These are phyloP conservation scores for Palythoa caribaeorum DNA, from an alignment of 92 coral and sea anemone genomes.

Conservation along the genomic window DNA sequence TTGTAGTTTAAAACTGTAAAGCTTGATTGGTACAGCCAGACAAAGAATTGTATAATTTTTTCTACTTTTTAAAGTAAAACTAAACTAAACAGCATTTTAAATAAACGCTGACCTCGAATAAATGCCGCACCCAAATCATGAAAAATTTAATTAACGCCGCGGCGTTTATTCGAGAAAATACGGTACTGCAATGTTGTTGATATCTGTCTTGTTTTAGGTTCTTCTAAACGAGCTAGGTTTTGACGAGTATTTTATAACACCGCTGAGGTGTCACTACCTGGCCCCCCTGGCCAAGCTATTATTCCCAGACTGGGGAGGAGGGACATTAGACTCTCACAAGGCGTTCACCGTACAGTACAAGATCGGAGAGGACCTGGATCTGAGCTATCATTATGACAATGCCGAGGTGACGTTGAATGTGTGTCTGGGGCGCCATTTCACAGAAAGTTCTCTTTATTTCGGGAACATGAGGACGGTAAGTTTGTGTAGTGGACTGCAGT, in stretches of 20 bases:
- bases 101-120: too few relatives aligned
- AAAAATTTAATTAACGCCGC: too few relatives aligned
- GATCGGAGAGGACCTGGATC: constrained; percentile 87
- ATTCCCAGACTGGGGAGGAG: constrained; percentile 91
- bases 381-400: constrained; percentile 96
- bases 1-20: too few relatives aligned
- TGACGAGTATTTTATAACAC: constrained; percentile 79
- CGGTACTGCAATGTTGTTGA: neutral
- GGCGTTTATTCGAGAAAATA: too few relatives aligned
- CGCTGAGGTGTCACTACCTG: constrained; percentile 79
- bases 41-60: too few relatives aligned
- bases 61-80: too few relatives aligned
- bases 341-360: constrained; percentile 97
- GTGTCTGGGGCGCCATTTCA: constrained; percentile 85
- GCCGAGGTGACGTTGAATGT: constrained; percentile 96
- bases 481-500: neutral
- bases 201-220: constrained; percentile 58
- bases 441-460: constrained; percentile 90
- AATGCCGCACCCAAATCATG: too few relatives aligned
- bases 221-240: constrained; percentile 93
- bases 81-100: too few relatives aligned
- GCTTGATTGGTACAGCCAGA: too few relatives aligned
- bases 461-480: constrained; percentile 94
- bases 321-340: constrained; percentile 89
- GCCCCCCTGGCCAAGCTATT: constrained; percentile 79